Conservation (phyloP, 2,888 invertebrate species). For the Ectemnius continuus region DNA sequence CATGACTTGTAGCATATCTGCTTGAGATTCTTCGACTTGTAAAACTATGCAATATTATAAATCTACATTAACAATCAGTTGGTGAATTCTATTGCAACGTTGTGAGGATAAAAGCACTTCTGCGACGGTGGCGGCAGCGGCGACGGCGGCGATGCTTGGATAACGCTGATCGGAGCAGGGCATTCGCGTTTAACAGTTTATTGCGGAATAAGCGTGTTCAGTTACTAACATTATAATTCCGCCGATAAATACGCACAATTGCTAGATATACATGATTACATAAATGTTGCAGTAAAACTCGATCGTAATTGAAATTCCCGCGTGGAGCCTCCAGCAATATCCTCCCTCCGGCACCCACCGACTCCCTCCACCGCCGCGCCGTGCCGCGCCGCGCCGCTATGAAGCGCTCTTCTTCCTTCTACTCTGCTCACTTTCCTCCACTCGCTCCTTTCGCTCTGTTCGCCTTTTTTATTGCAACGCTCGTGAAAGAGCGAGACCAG, state of each 20-base stretch:
- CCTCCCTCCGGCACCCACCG: too few species aligned
- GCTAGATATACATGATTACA: slow-evolving; percentile 19
- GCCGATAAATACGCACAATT: slow-evolving; percentile 11
- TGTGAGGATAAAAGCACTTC: too few species aligned
- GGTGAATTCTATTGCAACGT: too few species aligned
- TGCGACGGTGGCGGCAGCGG: too few species aligned
- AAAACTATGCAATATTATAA: too few species aligned
- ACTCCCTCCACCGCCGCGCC: too few species aligned
- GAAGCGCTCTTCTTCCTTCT: slow-evolving; percentile 6
- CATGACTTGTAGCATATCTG: too few species aligned
- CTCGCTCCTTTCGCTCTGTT: slow-evolving; percentile 5
- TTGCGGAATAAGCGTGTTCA: slow-evolving; percentile 10
- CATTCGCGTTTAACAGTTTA: neutral
- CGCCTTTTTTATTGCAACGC: slow-evolving; percentile 2
- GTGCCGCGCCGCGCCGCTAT: too few species aligned
- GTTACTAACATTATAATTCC: slow-evolving; percentile 9
- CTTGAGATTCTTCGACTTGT: too few species aligned
- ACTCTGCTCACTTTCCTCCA: slow-evolving; percentile 15
- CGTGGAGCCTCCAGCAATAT: slow-evolving; percentile 16
- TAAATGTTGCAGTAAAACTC: slow-evolving; percentile 23
- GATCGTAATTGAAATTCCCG: slow-evolving; percentile 30
- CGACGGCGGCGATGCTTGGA: too few species aligned
- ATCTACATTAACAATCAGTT: too few species aligned
- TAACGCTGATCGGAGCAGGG: too few species aligned
- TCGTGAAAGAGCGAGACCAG: neutral